Evolutionary conservation across 2,888 invertebrate species (phyloP), one percentile per base, ranked within the genome.

Genomic region (Podabrus alpinus): DNA sequence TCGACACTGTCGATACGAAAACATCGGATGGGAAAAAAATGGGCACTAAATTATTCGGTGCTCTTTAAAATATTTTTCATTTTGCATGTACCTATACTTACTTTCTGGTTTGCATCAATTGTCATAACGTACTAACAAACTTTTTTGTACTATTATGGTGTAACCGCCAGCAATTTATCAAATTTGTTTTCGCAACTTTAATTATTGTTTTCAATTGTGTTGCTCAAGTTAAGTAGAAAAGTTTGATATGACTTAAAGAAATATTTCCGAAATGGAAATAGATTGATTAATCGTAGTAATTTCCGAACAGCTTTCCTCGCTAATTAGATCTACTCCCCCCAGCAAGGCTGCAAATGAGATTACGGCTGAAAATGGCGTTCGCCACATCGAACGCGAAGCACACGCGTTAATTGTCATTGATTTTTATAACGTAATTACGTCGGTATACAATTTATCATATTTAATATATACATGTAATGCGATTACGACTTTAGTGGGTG

Each of bases 271-370:
- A 85, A 86, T 84, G 85, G 86, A 87, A 86, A 85, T 84, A 85
- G 87, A 88, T 88, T 89, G 89, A 89, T 89, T 89, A 89, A 89
- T 89, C 88, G 88, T 84, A 85, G 88, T 88, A 89, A 89, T 89
- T 89, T 89, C 88, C 87, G 88, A 88, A 88, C 88, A 87, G 88
- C 86, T 87, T 86, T 86, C 86, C 83, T 83, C 85, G 86, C 86
- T 87, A 87, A 87, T 87, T 87, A 86, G 87, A 87, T 87, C 87
- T 86, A 83, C 86, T 86, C 86, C 85, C 62, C 86, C 84, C 83
- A 82, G 85, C 83, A 82, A 83, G 82, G 77, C 85, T 82, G 85
- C 85, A 87, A 88, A 88, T 87, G 87, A 87, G 88, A 88, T 88
- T 88, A 88, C 84, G 86, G 86, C 86, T 85, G 86, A 83, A 86